Base-by-base conservation (phyloP, 1,140 invertebrate species). In the Listronotus bonariensis region DNA sequence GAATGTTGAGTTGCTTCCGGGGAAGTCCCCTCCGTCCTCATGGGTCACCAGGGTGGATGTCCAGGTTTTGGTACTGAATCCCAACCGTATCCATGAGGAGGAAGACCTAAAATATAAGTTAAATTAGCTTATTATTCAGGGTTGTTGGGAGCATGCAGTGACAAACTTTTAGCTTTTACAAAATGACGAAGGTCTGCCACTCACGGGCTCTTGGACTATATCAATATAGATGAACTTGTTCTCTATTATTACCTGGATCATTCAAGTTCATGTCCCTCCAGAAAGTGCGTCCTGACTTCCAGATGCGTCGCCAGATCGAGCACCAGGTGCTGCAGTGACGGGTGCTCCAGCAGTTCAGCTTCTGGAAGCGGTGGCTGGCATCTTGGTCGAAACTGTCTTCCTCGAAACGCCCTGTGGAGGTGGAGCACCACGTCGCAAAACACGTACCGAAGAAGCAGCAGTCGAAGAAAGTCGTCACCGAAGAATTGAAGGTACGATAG, bases 351-450 rank as follows among this genome's bases (percentile, higher is more conserved):
- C n/a, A 98, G 84, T 63, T 97, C 95, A 40, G 88, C 86, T 64
- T 95, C 93, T 10, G 95, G 94, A 63, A 97, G 78, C 3, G 89
- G 85, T 14, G 95, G 95, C 73, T 93, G 89, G 69, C 90, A 91
- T 10, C 91, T 85, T 0, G 95, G 93, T 73, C 92, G 87, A 79
- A 91, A 92, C 69, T 91, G 89, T 0, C 92, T 86, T 34, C 91
- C 87, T 73, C 92, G 83, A 76, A 90, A 90, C 42, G 88, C 88
- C 59, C 92, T 86, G 80, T 98, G 95, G 72, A 95, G 80, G 65
- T 91, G 88, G 57, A 97, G 80, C 34, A 92, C 89, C 72, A 93
- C 88, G 82, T 92, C 92, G 82, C 95, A 97, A 83, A 98, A 97
- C 60, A 97, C 88, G 81, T 92, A 97, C 52, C 95, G 87, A 51